phyloP scores from a whole-genome alignment of 2,113 vertebrate species.

The Podilymbus podiceps region DNA sequence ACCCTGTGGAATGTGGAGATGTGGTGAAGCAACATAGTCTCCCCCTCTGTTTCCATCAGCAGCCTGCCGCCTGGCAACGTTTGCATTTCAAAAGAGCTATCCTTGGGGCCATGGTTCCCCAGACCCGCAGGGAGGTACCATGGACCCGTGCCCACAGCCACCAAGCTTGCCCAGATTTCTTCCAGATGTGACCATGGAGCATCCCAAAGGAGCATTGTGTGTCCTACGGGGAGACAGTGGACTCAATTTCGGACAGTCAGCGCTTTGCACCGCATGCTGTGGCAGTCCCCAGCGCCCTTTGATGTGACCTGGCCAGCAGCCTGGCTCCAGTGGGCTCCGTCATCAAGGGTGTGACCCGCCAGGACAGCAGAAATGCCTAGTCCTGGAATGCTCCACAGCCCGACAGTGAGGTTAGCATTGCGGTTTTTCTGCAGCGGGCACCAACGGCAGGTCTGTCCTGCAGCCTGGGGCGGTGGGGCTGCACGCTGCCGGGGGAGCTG shows the following conservation, averaged over 20 bases:
- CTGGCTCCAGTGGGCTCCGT: background rate
- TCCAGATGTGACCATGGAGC: background rate
- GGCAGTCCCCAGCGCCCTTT: background rate
- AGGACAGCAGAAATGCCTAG: background rate
- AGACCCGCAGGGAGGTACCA: background rate
- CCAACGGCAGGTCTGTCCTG: background rate
- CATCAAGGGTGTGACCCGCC: background rate
- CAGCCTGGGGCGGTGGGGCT: background rate
- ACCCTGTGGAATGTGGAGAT: background rate
- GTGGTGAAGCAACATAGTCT: background rate
- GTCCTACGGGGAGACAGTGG: background rate
- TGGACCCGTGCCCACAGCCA: background rate
- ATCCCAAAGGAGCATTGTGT: background rate
- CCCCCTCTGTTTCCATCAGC: background rate
- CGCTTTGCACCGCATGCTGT: accelerated
- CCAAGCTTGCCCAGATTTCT: background rate
- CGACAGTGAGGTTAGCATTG: background rate
- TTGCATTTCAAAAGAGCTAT: background rate
- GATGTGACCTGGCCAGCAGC: background rate
- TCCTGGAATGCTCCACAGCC: background rate
- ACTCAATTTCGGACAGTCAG: background rate
- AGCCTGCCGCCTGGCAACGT: background rate
- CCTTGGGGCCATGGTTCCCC: background rate
- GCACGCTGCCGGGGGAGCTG: background rate
- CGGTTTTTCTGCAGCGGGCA: background rate